Percentiles rank a stretch among this genome's conserved stretches.
These are phyloP conservation scores for Piliocolobus tephrosceles DNA, from an alignment of 2,113 vertebrate genomes.

Conservation along the genomic window DNA sequence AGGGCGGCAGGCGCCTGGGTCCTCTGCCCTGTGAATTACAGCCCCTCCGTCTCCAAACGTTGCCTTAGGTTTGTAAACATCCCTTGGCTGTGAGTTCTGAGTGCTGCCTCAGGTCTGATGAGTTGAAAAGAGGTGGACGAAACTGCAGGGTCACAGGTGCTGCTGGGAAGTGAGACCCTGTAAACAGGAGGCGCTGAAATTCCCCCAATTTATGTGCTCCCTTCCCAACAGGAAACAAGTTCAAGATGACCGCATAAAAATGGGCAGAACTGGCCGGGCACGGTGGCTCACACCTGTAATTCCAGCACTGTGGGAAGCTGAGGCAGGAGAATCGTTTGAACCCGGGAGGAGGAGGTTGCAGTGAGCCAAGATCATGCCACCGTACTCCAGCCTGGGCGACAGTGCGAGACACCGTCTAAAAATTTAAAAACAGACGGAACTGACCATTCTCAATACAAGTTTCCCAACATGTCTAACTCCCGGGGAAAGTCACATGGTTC, in stretches of 20 bases:
- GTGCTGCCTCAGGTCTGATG: background rate
- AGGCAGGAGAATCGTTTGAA: too few relatives aligned
- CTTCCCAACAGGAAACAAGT: too few relatives aligned
- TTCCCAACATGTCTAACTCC: background rate
- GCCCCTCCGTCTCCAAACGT: too few relatives aligned
- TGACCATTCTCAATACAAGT: background rate
- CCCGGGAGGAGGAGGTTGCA: too few relatives aligned
- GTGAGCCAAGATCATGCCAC: too few relatives aligned
- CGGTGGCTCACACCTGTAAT: too few relatives aligned
- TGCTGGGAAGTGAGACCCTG: rapidly evolving
- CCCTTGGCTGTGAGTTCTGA: background rate
- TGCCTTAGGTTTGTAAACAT: too few relatives aligned
- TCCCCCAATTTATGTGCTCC: rapidly evolving
- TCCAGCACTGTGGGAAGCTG: too few relatives aligned
- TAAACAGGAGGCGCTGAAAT: background rate
- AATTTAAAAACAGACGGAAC: rapidly evolving
- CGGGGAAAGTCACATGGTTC: background rate
- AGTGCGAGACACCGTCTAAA: too few relatives aligned
- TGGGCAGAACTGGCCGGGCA: background rate
- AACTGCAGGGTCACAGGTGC: background rate
- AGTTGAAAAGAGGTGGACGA: background rate
- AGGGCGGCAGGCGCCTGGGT: too few relatives aligned
- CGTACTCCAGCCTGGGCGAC: too few relatives aligned
- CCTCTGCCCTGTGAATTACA: background rate
- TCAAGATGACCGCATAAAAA: background rate